These are phyloP conservation scores for Synodontis membranacea DNA, from an alignment of 2,113 vertebrate species.

Conservation along the genomic window DNA sequence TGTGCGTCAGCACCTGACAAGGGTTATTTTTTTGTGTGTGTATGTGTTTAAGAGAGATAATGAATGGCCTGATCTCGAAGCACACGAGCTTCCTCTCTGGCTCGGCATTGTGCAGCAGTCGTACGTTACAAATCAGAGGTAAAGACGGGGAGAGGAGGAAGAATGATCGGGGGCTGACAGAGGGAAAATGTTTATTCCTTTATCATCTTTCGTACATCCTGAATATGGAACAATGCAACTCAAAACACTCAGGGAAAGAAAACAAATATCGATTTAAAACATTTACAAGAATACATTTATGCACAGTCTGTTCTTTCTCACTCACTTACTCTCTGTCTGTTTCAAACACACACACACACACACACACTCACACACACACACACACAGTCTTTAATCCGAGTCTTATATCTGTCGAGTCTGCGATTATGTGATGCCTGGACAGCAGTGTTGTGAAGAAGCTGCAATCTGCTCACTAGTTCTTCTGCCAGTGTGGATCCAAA, in stretches of 20 bases:
- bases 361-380: constrained; percentile 46
- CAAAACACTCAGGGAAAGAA: constrained; percentile 57
- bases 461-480: constrained; percentile 30
- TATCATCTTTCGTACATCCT: constrained; percentile 62
- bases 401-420: constrained; percentile 38
- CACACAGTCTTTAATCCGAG: constrained; percentile 36
- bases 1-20: constrained; percentile 6
- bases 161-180: constrained; percentile 53
- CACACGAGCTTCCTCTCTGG: constrained; percentile 67
- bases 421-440: constrained; percentile 17
- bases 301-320: constrained; percentile 10
- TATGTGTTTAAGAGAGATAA: constrained; percentile 64
- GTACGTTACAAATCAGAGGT: constrained; percentile 56
- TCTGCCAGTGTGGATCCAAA: constrained; percentile 51
- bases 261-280: constrained; percentile 61
- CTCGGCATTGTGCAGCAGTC: constrained; percentile 73
- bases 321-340: neutral
- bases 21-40: constrained; percentile 37
- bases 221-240: constrained; percentile 65
- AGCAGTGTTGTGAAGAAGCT: constrained; percentile 30
- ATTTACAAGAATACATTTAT: constrained; percentile 49
- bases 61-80: constrained; percentile 74
- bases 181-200: constrained; percentile 68
- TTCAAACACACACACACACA: constrained; percentile 31
- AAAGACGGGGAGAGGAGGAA: constrained; percentile 47